phyloP scores from a whole-genome alignment of 2,797 vertebrate genomes.

The Melopsittacus undulatus region DNA sequence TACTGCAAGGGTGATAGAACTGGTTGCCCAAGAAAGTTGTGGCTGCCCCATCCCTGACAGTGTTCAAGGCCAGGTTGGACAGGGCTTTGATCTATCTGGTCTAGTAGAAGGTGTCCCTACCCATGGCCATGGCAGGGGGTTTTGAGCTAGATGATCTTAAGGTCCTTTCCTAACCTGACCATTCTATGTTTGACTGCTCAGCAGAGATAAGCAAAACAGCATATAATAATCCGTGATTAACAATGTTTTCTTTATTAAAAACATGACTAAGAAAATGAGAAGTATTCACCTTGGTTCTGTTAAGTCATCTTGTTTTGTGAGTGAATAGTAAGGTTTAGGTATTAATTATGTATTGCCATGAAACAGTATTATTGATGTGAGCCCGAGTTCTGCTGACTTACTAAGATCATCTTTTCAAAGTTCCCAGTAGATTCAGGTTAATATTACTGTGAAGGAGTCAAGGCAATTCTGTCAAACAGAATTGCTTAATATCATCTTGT shows the following conservation, averaged over 20 bases:
- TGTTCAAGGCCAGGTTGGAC: not conserved
- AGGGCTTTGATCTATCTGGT: not conserved
- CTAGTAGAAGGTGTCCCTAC: not conserved
- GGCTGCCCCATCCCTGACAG: not conserved
- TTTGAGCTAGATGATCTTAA: not conserved
- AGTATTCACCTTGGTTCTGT: not conserved
- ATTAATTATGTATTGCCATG: not conserved
- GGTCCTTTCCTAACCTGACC: not conserved
- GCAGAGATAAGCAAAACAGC: not conserved
- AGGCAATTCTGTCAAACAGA: not conserved
- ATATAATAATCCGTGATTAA: not conserved
- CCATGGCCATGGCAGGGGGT: not conserved
- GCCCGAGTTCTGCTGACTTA: not conserved
- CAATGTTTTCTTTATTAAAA: not conserved
- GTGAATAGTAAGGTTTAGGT: not conserved
- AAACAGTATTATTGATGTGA: not conserved
- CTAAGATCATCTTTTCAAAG: not conserved
- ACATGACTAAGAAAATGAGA: not conserved
- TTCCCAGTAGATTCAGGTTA: not conserved
- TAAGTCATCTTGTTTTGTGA: not conserved
- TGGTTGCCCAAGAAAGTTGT: not conserved
- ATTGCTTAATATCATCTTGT: not conserved
- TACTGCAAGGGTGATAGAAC: not conserved
- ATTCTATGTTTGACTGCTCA: not conserved
- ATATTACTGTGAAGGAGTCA: not conserved